Evolutionary conservation across 2,113 vertebrate genomes (phyloP).

Genomic region (Oryzias melastigma): DNA sequence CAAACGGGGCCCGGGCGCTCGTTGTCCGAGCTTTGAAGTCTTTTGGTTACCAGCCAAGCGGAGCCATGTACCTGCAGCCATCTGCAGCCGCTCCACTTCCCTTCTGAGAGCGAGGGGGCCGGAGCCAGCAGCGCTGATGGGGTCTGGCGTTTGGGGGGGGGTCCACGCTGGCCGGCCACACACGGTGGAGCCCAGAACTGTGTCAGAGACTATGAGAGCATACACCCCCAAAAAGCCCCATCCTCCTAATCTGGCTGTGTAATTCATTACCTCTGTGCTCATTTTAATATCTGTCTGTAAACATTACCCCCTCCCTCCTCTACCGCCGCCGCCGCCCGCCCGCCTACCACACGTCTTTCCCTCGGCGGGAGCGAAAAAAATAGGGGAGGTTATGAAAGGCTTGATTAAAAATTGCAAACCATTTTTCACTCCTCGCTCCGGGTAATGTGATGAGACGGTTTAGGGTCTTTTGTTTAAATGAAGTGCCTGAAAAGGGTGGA

Average conservation of each 20-base stretch:
- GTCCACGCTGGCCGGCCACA: constrained; percentile 12
- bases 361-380: constrained; percentile 10
- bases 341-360: constrained; percentile 8
- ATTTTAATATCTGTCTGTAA: constrained; percentile 43
- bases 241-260: constrained; percentile 21
- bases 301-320: constrained; percentile 8
- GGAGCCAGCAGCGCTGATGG: constrained; percentile 43
- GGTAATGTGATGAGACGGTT: constrained; percentile 31
- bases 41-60: constrained; percentile 73
- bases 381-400: constrained; percentile 35
- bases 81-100: constrained; percentile 69
- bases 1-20: constrained; percentile 51
- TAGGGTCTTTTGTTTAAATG: constrained; percentile 46
- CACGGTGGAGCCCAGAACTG: constrained; percentile 17
- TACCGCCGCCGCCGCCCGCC: neutral
- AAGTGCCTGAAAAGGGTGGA: constrained; percentile 9
- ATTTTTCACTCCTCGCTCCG: constrained; percentile 38
- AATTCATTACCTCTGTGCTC: constrained; percentile 16
- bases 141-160: constrained; percentile 10
- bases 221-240: constrained; percentile 1
- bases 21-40: constrained; percentile 69
- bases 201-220: constrained; percentile 15
- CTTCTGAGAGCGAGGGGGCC: constrained; percentile 39
- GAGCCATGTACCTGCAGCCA: constrained; percentile 72
- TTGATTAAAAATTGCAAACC: constrained; percentile 58